Evolutionary conservation across 2,113 vertebrate genomes (phyloP).

Genomic region (Archilochus colubris): DNA sequence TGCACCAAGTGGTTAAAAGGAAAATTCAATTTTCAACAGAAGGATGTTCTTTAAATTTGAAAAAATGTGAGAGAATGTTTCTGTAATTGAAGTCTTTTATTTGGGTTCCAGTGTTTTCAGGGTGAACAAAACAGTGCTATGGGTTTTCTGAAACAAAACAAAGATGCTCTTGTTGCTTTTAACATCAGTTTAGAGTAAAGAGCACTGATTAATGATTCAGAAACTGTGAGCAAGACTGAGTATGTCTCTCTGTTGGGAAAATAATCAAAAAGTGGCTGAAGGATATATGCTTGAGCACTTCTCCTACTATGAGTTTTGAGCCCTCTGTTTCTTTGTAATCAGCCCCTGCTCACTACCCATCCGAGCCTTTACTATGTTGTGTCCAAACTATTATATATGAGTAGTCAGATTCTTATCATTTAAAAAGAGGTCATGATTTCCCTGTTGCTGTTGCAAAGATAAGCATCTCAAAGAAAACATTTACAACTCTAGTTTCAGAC

Average conservation of each 20-base stretch:
- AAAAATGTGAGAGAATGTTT: not conserved
- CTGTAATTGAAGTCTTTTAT: not conserved
- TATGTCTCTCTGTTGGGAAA: not conserved
- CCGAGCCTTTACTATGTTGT: not conserved
- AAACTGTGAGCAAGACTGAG: not conserved
- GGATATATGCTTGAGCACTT: not conserved
- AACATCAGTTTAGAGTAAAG: not conserved
- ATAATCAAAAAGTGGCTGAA: not conserved
- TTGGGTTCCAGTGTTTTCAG: not conserved
- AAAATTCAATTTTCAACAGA: not conserved
- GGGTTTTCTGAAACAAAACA: not conserved
- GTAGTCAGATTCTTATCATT: not conserved
- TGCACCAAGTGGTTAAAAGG: not conserved
- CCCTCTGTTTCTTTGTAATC: not conserved
- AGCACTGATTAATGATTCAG: not conserved
- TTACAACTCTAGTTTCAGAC: not conserved
- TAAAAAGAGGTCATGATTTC: not conserved
- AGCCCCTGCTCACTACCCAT: not conserved
- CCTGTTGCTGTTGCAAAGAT: not conserved
- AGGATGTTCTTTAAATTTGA: not conserved
- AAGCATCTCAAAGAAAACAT: not conserved
- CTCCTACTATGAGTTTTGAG: not conserved
- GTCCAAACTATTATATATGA: not conserved
- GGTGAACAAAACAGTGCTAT: not conserved
- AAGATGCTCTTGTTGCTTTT: not conserved